Base-by-base conservation (phyloP, 2,797 vertebrate genomes). In the Crenichthys baileyi region DNA sequence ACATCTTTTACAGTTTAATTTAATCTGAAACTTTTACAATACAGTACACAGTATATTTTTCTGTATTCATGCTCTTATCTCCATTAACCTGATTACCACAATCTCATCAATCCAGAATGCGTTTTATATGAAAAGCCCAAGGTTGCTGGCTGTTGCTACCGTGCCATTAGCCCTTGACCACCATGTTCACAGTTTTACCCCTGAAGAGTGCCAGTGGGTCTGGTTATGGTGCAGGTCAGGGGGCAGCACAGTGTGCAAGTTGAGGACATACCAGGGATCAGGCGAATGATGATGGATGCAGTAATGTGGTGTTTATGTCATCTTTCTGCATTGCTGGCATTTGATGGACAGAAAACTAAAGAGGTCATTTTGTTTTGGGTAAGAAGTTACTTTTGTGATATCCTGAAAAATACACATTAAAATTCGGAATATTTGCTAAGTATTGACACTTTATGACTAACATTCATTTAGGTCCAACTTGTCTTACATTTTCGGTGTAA, bases 171-270 rank as follows among this genome's bases (percentile, higher is more conserved):
- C 65, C 86, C 89, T 84, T 80, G 60, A 78, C 60, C 70, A 55
- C 63, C 72, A 26, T 78, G 80, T 90, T 84, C 87, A 85, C 83
- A 85, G 83, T 83, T 75, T 82, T 63, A 61, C 74, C 79, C 82
- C 78, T 50, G 46, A 48, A 67, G 70, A 26, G 72, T 84, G 84
- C 80, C 84, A 53, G 79, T 76, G 61, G 81, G 79, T 76, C 82
- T 87, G 92, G 91, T 93, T 91, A 91, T 75, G 78, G 81, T 74
- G 16, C 55, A 79, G 92, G 91, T 94, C 88, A 90, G 71, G 53
- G 88, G 87, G 60, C 87, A 83, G 79, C 77, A 53, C 78, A 63
- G 56, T 11, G 60, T 68, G 72, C 8, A 24, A 60, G 73, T 26
- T 39, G n/a, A 65, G 79, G 80, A 84, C 79, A 90, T 78, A 74